A percentile compares a stretch with the other conserved stretches of the same genome.
Evolutionary conservation across 1,140 invertebrate species (phyloP).

Genomic region (Cydia fagiglandana): DNA sequence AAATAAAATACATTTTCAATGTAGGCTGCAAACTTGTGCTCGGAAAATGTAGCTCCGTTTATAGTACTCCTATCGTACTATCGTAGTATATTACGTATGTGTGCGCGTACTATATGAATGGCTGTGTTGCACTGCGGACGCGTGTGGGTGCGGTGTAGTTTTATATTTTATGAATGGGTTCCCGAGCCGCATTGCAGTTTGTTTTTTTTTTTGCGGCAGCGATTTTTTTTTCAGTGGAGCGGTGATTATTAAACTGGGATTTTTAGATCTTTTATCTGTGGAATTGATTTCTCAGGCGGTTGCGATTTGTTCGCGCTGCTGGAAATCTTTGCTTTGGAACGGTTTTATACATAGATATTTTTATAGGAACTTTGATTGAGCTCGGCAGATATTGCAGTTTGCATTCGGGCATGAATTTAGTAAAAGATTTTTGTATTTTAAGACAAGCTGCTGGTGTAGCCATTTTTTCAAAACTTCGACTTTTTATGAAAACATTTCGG

Average conservation of each 20-base stretch:
- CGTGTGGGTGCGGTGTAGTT: slow-evolving; percentile 29
- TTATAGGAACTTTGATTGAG: not conserved
- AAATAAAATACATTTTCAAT: slow-evolving; percentile 15
- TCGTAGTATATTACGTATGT: slow-evolving; percentile 61
- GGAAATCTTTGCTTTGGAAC: not conserved
- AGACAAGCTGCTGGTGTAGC: no score
- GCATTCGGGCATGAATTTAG: not conserved
- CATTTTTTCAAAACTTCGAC: no score
- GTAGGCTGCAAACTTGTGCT: slow-evolving; percentile 24
- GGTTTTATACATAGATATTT: not conserved
- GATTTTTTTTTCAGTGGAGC: not conserved
- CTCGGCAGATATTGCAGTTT: not conserved
- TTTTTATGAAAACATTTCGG: no score
- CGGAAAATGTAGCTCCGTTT: slow-evolving; percentile 71
- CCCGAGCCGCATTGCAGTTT: slow-evolving; percentile 28
- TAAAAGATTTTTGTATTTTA: not conserved
- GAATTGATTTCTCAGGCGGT: slow-evolving; percentile 5
- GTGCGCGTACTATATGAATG: slow-evolving; percentile 47
- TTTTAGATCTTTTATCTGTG: slow-evolving; percentile 22
- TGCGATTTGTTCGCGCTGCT: not conserved
- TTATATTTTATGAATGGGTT: slow-evolving; percentile 35
- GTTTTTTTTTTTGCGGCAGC: slow-evolving; percentile 4
- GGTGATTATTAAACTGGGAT: slow-evolving; percentile 25
- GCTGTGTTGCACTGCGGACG: slow-evolving; percentile 38
- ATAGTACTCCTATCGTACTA: slow-evolving; percentile 72